Base-by-base conservation (phyloP, 2,888 invertebrate species). In the Cephus pygmeus region DNA sequence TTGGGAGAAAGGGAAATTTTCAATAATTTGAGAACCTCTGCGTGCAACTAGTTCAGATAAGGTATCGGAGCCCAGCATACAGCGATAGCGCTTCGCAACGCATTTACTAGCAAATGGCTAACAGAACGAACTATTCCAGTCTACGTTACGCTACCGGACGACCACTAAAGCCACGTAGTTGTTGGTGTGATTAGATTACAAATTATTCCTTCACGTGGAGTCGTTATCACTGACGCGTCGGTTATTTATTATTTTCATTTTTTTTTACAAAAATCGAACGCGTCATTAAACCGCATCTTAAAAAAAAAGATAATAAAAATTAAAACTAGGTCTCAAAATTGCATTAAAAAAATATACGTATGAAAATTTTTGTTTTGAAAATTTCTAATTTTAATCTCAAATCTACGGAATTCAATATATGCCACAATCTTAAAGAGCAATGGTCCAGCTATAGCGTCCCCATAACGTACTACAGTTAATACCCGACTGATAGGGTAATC, bases 31-130 rank as follows among this genome's bases (percentile, higher is more conserved):
- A 88, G 89, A 89, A 83, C 85, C 90, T 80, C 89, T 90, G 90
- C 84, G 83, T 86, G 88, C 88, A 91, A 90, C 88, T 90, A 89
- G 89, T 90, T 83, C 86, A 91, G 90, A 91, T 91, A 91, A 90
- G 89, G 85, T 90, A 90, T 90, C 89, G 88, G 31, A 83, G 79
- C 71, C 12, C 84, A 85, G 79, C 84, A 81, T 56, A 15, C 23
- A 36, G 86, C 87, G 88, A 89, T 90, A 90, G 85, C 87, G 85
- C 84, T 85, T 86, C 84, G 84, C 84, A 86, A 84, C 83, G 83
- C 82, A 86, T 84, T 80, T 79, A 85, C 83, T 85, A 76, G 56
- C 56, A 56, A 56, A 56, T 56, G 56, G 56, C 56, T 23, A 56
- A 56, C 56, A 23, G 23, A 56, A 56, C 23, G 9, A 56, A 56